These are phyloP conservation scores for Bostrychus sinensis DNA, from an alignment of 2,113 vertebrate species.

Conservation along the genomic window DNA sequence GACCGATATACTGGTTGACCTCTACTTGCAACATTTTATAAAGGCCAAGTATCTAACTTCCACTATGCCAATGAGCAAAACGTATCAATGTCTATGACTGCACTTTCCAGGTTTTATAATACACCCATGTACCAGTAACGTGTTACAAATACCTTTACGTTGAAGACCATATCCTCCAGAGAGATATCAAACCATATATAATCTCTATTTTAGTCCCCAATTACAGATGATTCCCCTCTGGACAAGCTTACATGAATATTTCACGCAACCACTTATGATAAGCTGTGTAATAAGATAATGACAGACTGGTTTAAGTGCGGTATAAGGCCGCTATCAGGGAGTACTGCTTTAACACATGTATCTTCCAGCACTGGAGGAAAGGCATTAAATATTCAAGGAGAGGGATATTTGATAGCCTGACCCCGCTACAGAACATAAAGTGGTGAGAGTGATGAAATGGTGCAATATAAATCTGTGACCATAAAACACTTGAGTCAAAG, in stretches of 20 bases:
- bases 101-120: neutral
- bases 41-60: too few relatives aligned
- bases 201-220: constrained; percentile 2
- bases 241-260: constrained; percentile 37
- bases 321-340: constrained; percentile 3
- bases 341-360: constrained; percentile 13
- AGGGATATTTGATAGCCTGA: constrained; percentile 46
- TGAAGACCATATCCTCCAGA: neutral
- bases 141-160: neutral
- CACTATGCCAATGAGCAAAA: too few relatives aligned
- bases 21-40: too few relatives aligned
- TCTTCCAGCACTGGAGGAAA: constrained; percentile 20
- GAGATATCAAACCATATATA: neutral
- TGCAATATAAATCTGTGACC: constrained; percentile 37
- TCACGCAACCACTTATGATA: constrained; percentile 28
- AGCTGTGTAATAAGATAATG: constrained; percentile 11
- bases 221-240: constrained; percentile 14
- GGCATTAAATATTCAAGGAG: constrained; percentile 54
- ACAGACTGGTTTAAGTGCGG: constrained; percentile 7
- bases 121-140: neutral
- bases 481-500: constrained; percentile 45
- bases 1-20: too few relatives aligned
- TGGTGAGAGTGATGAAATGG: constrained; percentile 44
- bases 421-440: constrained; percentile 34
- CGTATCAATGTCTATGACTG: too few relatives aligned